Percentiles rank a stretch among this genome's conserved stretches.
Conservation (phyloP, 2,113 vertebrate genomes). For the Pteronura brasiliensis region DNA sequence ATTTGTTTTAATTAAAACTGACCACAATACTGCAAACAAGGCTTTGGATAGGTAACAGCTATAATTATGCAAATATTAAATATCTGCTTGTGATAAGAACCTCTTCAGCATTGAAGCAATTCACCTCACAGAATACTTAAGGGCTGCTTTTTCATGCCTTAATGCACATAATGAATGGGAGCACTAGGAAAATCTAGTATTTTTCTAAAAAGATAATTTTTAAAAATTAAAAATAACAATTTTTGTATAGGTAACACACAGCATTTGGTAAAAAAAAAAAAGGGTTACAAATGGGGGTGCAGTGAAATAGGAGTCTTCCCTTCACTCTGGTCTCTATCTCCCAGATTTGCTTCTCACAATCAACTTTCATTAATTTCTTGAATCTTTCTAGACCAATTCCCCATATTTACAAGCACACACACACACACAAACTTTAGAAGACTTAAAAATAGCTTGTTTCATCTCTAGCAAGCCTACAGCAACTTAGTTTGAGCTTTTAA, state of each 20-base stretch:
- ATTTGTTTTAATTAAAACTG: constrained; percentile 1
- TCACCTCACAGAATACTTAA: neutral
- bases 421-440: neutral
- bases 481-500: neutral
- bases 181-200: neutral
- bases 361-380: neutral
- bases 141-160: neutral
- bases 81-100: neutral
- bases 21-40: neutral
- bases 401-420: neutral
- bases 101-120: neutral
- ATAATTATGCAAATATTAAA: neutral
- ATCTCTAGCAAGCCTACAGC: neutral
- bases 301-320: neutral
- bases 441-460: constrained; percentile 12
- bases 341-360: neutral
- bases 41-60: neutral
- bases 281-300: neutral
- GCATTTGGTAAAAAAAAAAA: neutral
- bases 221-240: neutral
- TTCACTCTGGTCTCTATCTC: neutral
- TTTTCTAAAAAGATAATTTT: neutral
- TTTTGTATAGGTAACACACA: neutral
- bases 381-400: neutral
- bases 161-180: neutral